Conservation (phyloP, 2,888 invertebrate species). For the Callyntrura guangdongensis region DNA sequence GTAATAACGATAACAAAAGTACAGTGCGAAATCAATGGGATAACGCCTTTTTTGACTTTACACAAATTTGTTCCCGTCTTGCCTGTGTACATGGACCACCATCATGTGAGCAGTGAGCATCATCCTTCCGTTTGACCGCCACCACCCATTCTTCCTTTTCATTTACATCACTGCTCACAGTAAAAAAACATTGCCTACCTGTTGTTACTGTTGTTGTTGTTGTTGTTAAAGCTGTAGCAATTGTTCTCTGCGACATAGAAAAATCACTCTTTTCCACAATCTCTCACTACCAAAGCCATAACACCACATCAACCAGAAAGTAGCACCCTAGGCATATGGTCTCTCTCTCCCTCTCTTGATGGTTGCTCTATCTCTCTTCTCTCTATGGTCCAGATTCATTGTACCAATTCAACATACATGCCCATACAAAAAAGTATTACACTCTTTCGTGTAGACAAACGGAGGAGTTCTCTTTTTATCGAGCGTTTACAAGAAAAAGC, state of each 20-base stretch:
- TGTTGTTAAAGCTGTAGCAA: conserved; percentile 10
- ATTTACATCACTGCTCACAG: conserved; percentile 36
- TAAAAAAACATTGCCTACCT: conserved; percentile 68
- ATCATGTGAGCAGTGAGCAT: conserved; percentile 44
- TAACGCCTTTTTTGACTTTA: conserved; percentile 68
- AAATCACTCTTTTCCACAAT: conserved; percentile 65
- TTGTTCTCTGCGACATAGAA: conserved; percentile 74
- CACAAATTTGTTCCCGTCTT: not conserved
- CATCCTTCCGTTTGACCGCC: conserved; percentile 55
- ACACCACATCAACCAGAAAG: not conserved
- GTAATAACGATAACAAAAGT: not conserved
- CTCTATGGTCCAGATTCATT: conserved; percentile 67
- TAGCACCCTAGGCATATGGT: conserved; percentile 44
- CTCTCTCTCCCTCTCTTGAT: not conserved
- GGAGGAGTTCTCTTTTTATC: conserved; percentile 27
- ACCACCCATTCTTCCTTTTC: conserved; percentile 68
- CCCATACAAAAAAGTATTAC: not conserved
- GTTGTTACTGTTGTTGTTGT: conserved; percentile 53
- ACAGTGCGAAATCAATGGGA: conserved; percentile 73
- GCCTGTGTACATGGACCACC: conserved; percentile 51
- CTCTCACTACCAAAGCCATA: not conserved
- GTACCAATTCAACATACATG: conserved; percentile 14
- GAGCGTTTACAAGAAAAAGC: conserved; percentile 53
- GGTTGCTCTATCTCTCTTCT: conserved; percentile 4
- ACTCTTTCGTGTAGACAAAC: not conserved